Evolutionary conservation across 2,113 vertebrate species (phyloP).

Genomic region (Vulpes vulpes): DNA sequence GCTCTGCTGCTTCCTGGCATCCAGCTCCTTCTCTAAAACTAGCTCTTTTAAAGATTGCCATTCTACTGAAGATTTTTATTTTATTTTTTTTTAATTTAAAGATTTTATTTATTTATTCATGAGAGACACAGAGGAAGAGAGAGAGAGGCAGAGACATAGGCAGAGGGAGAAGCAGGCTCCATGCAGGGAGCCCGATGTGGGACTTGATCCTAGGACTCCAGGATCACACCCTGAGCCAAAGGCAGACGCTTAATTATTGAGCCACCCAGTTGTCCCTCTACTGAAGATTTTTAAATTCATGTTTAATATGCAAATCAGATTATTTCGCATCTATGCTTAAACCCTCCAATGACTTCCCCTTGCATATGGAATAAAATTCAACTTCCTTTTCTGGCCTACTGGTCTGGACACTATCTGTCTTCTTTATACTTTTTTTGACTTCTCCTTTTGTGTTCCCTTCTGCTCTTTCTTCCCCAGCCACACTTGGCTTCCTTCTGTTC

Average conservation of each 20-base stretch:
- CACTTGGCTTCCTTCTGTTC: background rate
- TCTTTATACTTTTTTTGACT: background rate
- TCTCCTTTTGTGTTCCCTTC: background rate
- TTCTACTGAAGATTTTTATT: background rate
- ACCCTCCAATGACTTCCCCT: background rate
- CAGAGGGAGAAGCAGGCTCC: too few species aligned
- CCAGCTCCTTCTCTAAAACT: background rate
- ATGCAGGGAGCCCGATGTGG: too few species aligned
- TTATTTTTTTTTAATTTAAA: too few species aligned
- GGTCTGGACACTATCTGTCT: fast-evolving
- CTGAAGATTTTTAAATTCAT: background rate
- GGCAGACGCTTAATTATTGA: too few species aligned
- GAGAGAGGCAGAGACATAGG: too few species aligned
- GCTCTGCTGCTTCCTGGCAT: background rate
- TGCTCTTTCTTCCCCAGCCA: background rate
- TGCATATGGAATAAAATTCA: background rate
- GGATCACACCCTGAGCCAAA: too few species aligned
- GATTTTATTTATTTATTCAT: too few species aligned
- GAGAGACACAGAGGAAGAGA: too few species aligned
- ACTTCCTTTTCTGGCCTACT: background rate
- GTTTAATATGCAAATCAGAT: background rate
- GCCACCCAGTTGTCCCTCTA: background rate
- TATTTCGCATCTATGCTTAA: background rate
- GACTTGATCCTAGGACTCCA: too few species aligned
- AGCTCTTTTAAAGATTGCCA: background rate